Conservation (phyloP, 2,113 vertebrate genomes). For the Hystrix cristata region DNA sequence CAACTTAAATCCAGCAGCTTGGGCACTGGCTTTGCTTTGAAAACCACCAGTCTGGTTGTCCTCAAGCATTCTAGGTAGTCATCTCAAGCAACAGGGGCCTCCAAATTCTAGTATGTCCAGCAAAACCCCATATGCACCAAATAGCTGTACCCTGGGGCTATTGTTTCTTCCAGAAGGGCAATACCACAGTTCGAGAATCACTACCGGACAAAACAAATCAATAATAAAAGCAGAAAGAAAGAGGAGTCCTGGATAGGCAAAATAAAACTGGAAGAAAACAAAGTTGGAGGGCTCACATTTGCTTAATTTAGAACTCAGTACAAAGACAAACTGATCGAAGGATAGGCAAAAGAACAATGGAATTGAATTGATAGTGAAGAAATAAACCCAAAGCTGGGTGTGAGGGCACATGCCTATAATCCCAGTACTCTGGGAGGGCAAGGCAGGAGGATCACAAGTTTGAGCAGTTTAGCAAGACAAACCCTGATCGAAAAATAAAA, state of each 20-base stretch:
- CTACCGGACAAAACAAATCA: not conserved
- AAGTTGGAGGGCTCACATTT: not conserved
- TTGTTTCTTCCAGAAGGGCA: not conserved
- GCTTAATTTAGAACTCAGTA: not conserved
- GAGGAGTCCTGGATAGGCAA: not conserved
- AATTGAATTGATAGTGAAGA: not conserved
- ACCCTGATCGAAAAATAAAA: not conserved
- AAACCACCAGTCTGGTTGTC: not conserved
- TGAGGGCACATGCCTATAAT: not conserved
- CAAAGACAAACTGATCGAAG: slow-evolving; percentile 2
- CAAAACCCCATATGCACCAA: not conserved
- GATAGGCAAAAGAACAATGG: not conserved
- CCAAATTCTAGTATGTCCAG: not conserved
- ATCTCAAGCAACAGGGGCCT: not conserved
- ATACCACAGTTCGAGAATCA: not conserved
- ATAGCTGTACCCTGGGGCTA: too few relatives aligned
- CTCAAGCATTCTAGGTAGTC: not conserved
- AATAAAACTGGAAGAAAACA: not conserved
- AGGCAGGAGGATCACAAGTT: not conserved
- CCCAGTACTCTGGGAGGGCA: not conserved
- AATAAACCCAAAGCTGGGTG: not conserved
- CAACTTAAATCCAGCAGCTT: not conserved
- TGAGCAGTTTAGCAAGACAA: not conserved
- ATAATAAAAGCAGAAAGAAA: not conserved
- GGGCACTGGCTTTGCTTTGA: not conserved